Conservation (phyloP, 2,888 invertebrate species). For the Bursaphelenchus okinawaensis region DNA sequence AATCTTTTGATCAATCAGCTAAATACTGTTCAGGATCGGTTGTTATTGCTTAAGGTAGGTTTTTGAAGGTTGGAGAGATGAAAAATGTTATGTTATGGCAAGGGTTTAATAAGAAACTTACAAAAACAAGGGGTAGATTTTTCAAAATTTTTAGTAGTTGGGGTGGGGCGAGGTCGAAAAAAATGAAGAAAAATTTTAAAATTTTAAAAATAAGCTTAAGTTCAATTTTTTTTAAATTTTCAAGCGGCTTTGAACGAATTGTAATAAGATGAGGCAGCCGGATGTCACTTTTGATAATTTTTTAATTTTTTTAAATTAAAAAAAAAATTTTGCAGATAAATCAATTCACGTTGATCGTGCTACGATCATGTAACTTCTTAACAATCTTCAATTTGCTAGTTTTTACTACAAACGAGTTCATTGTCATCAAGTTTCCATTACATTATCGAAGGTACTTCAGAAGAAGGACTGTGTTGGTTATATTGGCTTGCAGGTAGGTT, state of each 20-base stretch:
- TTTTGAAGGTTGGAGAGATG: too few relatives aligned
- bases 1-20: constrained; percentile 32
- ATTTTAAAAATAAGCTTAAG: too few relatives aligned
- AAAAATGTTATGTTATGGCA: too few relatives aligned
- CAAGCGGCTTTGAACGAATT: too few relatives aligned
- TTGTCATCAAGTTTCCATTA: constrained; percentile 53
- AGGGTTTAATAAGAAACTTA: too few relatives aligned
- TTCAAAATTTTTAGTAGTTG: too few relatives aligned
- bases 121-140: too few relatives aligned
- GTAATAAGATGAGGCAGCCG: too few relatives aligned
- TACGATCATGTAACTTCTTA: constrained; percentile 53
- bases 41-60: constrained; percentile 32
- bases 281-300: too few relatives aligned
- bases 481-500: constrained; percentile 40
- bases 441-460: constrained; percentile 55
- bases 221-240: not conserved
- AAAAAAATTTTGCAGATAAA: constrained; percentile 35
- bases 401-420: constrained; percentile 56
- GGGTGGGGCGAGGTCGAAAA: too few relatives aligned
- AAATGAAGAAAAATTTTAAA: too few relatives aligned
- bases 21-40: constrained; percentile 29
- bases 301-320: not conserved
- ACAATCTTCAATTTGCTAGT: constrained; percentile 57
- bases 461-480: constrained; percentile 41
- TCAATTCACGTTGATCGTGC: constrained; percentile 44